Evolutionary conservation across 2,888 invertebrate species (phyloP), one percentile per base, ranked within the genome.

Genomic region (Oxycera nigricornis): DNA sequence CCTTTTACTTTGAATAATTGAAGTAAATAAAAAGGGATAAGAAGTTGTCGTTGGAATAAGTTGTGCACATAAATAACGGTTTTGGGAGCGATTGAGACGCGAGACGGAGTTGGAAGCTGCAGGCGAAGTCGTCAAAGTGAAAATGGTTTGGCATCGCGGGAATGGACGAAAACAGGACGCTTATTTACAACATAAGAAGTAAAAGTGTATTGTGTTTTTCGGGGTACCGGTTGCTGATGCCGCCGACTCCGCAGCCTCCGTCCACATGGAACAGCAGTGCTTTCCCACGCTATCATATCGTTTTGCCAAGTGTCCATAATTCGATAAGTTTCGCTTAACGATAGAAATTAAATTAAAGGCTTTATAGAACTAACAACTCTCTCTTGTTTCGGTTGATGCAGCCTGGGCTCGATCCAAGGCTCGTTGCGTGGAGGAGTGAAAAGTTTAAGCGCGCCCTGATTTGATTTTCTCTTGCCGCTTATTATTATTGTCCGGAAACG

Each of bases 11-110:
- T 74, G 68, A 74, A 76, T 76, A 76, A 76, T 76, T 76, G 72
- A 76, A 76, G 73, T 76, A 76, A 76, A 76, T 76, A 76, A 76
- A 76, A 76, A 74, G 72, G 72, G 72, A 74, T 72, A 74, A 72
- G 76, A 61, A 73, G 57, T 57, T 72, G 72, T 61, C 61, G 57
- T 39, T 72, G 41, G 30, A 72, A 72, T 72, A 72, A 72, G 72
- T 72, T 72, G 41, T 41, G 55, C 73, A 73, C 73, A 62, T 73
- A 73, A 73, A 73, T 73, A 73, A 73, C 31, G 26, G 70, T 30
- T 52, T 52, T 55, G 35, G 65, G 39, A 65, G 41, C 65, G 41
- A 65, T 24, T 65, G 65, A 41, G 65, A 22, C 65, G 41, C 35
- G 9, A 26, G 65, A 65, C 65, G 65, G 14, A 9, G 0, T 17